Evolutionary conservation across 2,888 invertebrate species (phyloP).

Genomic region (Drosophila lutescens): DNA sequence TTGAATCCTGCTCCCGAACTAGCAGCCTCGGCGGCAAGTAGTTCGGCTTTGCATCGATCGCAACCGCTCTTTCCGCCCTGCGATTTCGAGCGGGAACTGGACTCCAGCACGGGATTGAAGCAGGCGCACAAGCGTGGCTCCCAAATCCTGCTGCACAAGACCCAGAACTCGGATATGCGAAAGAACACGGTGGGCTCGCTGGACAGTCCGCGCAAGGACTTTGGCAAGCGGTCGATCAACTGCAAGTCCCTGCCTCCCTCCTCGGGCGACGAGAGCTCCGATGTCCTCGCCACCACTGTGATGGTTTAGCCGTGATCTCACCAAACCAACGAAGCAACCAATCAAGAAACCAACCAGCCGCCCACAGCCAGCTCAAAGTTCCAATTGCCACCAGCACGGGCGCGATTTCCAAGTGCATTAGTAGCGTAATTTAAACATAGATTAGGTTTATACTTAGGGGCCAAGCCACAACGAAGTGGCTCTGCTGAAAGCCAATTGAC

Average conservation of each 20-base stretch:
- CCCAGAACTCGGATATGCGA: conserved; percentile 92
- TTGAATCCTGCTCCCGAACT: conserved; percentile 84
- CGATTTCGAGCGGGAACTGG: conserved; percentile 83
- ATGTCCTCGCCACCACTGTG: conserved; percentile 86
- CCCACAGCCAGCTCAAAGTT: conserved; percentile 61
- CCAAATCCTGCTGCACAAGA: conserved; percentile 91
- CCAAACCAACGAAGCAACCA: conserved; percentile 31
- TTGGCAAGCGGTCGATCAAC: conserved; percentile 90
- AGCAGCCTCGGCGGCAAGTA: conserved; percentile 84
- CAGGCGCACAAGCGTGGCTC: conserved; percentile 85
- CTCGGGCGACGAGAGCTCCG: conserved; percentile 82
- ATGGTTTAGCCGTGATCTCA: conserved; percentile 85
- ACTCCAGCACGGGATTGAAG: conserved; percentile 82
- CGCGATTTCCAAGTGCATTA: conserved; percentile 72
- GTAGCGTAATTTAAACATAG: conserved; percentile 56
- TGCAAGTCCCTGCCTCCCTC: conserved; percentile 83
- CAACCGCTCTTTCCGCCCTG: conserved; percentile 84
- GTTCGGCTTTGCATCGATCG: conserved; percentile 81
- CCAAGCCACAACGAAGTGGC: background rate
- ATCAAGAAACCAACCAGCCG: conserved; percentile 29
- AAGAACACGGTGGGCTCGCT: conserved; percentile 90
- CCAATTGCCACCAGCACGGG: conserved; percentile 65
- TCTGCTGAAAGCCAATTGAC: background rate
- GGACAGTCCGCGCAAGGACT: conserved; percentile 88
- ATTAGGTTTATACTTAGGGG: conserved; percentile 19